These are phyloP conservation scores for Anarsia innoxiella DNA, from an alignment of 2,888 invertebrate species.

Conservation along the genomic window DNA sequence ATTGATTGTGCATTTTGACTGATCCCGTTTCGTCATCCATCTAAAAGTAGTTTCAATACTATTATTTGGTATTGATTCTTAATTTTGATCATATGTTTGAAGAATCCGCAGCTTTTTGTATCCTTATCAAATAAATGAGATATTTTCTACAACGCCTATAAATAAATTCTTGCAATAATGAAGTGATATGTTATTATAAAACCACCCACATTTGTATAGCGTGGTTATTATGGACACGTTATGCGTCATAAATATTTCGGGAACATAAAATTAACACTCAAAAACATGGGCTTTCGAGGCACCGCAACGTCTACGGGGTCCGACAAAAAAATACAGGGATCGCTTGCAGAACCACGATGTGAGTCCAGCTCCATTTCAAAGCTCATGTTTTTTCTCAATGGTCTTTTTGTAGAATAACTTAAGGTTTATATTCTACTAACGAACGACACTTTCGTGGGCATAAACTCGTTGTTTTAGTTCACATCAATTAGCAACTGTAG, in stretches of 20 bases:
- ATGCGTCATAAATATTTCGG: slow-evolving; percentile 75
- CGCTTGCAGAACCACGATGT: slow-evolving; percentile 59
- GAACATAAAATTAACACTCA: slow-evolving; percentile 75
- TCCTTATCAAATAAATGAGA: no score
- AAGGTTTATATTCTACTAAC: slow-evolving; percentile 29
- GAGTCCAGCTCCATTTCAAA: slow-evolving; percentile 39
- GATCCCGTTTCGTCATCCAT: slow-evolving; percentile 49
- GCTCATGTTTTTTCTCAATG: slow-evolving; percentile 17
- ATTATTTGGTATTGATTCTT: no score
- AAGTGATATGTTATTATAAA: slow-evolving; percentile 65
- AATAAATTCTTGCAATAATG: slow-evolving; percentile 33
- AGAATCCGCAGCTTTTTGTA: no score
- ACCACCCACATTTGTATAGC: slow-evolving; percentile 73
- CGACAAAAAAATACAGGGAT: slow-evolving; percentile 63
- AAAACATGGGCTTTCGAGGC: slow-evolving; percentile 70
- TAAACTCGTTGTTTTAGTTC: slow-evolving; percentile 30
- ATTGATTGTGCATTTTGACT: slow-evolving; percentile 53
- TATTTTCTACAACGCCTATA: no score
- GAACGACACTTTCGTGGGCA: slow-evolving; percentile 22
- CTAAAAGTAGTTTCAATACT: no score
- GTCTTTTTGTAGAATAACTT: slow-evolving; percentile 16
- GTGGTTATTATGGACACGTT: slow-evolving; percentile 66
- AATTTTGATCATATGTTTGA: no score
- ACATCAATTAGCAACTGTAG: slow-evolving; percentile 45
- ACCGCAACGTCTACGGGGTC: slow-evolving; percentile 67